Percentiles rank a stretch among this genome's conserved stretches.
Conservation (phyloP, 2,888 invertebrate species). For the Bombylius discolor region DNA sequence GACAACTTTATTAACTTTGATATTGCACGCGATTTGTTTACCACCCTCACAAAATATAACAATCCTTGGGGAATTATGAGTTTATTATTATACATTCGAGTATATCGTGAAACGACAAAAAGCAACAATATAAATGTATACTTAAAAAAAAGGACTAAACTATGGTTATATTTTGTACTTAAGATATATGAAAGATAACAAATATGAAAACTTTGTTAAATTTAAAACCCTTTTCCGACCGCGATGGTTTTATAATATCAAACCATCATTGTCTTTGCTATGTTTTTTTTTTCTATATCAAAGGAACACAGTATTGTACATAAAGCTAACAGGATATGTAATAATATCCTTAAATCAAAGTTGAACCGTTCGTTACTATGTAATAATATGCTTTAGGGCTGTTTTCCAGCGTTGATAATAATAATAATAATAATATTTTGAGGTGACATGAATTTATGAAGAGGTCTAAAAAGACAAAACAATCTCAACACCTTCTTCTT, state of each 20-base stretch:
- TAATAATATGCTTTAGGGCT: slow-evolving; percentile 1
- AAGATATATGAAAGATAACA: not conserved
- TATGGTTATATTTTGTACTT: no score
- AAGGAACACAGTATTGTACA: no score
- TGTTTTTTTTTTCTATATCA: not conserved
- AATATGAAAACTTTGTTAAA: not conserved
- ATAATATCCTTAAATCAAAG: no score
- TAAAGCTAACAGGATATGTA: no score
- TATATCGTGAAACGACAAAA: no score
- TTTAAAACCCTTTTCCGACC: slow-evolving; percentile 1
- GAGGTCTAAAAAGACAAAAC: no score
- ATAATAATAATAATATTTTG: slow-evolving; percentile 1
- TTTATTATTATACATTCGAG: not conserved
- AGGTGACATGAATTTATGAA: slow-evolving; percentile 8
- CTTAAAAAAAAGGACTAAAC: no score
- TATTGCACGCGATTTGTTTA: slow-evolving; percentile 16
- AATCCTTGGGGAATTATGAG: not conserved
- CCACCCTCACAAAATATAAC: not conserved
- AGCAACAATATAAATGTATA: no score
- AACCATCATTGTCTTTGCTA: not conserved
- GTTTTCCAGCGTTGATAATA: slow-evolving; percentile 3
- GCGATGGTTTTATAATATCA: not conserved
- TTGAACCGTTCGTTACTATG: no score
- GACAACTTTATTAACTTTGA: slow-evolving; percentile 18
- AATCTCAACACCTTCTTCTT: no score